A percentile compares a stretch with the other conserved stretches of the same genome.
These are phyloP conservation scores for Sebastes kiyomatsui DNA, from an alignment of 2,797 vertebrate genomes.

Conservation along the genomic window DNA sequence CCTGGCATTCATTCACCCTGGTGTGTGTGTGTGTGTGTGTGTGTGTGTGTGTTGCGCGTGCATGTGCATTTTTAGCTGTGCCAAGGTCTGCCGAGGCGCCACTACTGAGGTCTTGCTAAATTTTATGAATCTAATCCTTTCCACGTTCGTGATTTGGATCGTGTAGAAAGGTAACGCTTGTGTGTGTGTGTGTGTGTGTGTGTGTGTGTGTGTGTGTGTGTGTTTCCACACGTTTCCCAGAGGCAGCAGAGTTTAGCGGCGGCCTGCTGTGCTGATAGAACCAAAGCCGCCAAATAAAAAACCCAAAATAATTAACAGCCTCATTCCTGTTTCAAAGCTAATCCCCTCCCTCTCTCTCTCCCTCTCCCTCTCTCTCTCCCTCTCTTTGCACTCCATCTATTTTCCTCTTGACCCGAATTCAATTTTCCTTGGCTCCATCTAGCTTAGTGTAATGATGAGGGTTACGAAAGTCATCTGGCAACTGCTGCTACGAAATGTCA, in stretches of 20 bases:
- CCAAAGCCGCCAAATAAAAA: constrained; percentile 69
- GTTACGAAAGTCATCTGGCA: constrained; percentile 76
- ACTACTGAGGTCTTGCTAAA: constrained; percentile 35
- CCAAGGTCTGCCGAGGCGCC: constrained; percentile 56
- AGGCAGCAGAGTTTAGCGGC: constrained; percentile 42
- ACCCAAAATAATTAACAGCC: constrained; percentile 67
- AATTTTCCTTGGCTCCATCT: constrained; percentile 70
- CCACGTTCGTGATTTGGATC: constrained; percentile 60
- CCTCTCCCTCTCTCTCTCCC: not conserved
- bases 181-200: not conserved
- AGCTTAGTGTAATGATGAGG: constrained; percentile 68
- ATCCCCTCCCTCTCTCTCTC: not conserved
- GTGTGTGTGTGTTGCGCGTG: not conserved
- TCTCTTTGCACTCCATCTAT: constrained; percentile 30
- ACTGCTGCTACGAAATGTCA: constrained; percentile 63
- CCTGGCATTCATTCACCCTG: constrained; percentile 13
- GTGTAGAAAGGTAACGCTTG: constrained; percentile 47
- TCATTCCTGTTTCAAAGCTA: constrained; percentile 70
- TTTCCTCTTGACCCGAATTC: constrained; percentile 54
- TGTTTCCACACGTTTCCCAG: constrained; percentile 42
- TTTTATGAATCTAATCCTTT: constrained; percentile 76
- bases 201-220: constrained; percentile 9
- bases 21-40: constrained; percentile 13
- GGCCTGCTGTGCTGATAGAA: constrained; percentile 67
- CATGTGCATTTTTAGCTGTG: not conserved